Evolutionary conservation across 2,113 vertebrate species (phyloP), one percentile per base, ranked within the genome.

Genomic region (Rhinichthys klamathensis): DNA sequence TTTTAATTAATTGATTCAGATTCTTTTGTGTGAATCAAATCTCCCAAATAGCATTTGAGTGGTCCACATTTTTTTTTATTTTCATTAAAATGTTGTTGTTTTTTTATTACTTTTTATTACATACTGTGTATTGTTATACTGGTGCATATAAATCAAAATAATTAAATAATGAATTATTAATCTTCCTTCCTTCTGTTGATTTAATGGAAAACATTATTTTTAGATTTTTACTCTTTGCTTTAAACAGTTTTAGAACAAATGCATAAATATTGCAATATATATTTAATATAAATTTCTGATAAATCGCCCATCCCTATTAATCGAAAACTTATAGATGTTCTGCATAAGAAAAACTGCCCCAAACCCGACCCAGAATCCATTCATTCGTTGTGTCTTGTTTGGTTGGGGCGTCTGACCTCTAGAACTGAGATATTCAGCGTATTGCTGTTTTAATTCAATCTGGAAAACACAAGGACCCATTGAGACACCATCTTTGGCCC

Each of bases 381-480:
- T 21, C 7, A 9, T 18, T 30, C 18, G 30, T 32, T 16, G 27
- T 23, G 3, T 69, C 18, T 32, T 69, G 7, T 35, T 69, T 35
- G 27, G 30, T 9, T 18, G 1, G 7, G 2, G 30, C 63, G 2
- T 44, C 38, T 51, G 75, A 32, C 46, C 46, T 77, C 25, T 35
- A 12, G 15, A 35, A 12, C 27, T 8, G 51, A 58, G 77, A 79
- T 79, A 41, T 41, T 41, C 41, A 18, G 15, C 1, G 8, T n/a
- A 23, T 23, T 67, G 49, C 38, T 30, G n/a, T 30, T 12, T 15
- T 44, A 84, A 65, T 84, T 65, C 65, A 41, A 21, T 85, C 82
- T 56, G 6, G 5, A 70, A 2, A 41, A 70, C 44, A 82, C 80
- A 82, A 46, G 30, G 25, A 18, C 49, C 65, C 25, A 82, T 82